Conservation (phyloP, 2,888 invertebrate species). For the Drosophila fulvimacula region DNA sequence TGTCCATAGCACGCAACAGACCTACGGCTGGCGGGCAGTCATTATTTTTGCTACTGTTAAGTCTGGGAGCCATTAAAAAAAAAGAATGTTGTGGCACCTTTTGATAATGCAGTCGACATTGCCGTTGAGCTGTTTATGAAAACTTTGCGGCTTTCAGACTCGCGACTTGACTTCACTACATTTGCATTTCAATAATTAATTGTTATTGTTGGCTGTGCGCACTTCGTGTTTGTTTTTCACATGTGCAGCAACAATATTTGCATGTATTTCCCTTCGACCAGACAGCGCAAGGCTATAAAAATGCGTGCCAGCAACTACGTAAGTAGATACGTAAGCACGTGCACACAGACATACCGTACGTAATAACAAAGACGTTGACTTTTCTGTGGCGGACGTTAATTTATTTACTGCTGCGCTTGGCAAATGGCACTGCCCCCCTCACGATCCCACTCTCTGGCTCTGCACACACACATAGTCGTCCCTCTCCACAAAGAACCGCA, state of each 20-base stretch:
- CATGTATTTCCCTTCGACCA: not conserved
- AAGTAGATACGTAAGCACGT: conserved; percentile 48
- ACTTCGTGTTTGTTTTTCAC: conserved; percentile 49
- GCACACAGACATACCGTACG: not conserved
- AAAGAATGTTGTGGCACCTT: conserved; percentile 42
- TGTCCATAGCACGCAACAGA: conserved; percentile 46
- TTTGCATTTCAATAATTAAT: conserved; percentile 71
- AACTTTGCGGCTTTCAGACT: conserved; percentile 45
- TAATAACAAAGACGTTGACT: conserved; percentile 65
- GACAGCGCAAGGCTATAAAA: conserved; percentile 29
- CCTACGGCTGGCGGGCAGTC: not conserved
- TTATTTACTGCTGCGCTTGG: conserved; percentile 67
- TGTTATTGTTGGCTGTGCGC: conserved; percentile 63
- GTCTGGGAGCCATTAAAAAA: conserved; percentile 28
- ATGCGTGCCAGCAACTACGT: conserved; percentile 43
- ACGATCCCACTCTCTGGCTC: not conserved
- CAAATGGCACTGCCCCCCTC: conserved; percentile 27
- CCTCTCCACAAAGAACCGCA: conserved; percentile 28
- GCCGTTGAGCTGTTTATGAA: conserved; percentile 43
- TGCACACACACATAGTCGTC: not conserved
- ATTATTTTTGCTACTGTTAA: conserved; percentile 18
- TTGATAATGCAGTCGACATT: conserved; percentile 47
- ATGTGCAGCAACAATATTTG: conserved; percentile 17
- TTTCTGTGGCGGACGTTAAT: conserved; percentile 64
- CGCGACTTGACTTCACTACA: conserved; percentile 43